Evolutionary conservation across 2,113 vertebrate species (phyloP).

Genomic region (Haemorhous mexicanus): DNA sequence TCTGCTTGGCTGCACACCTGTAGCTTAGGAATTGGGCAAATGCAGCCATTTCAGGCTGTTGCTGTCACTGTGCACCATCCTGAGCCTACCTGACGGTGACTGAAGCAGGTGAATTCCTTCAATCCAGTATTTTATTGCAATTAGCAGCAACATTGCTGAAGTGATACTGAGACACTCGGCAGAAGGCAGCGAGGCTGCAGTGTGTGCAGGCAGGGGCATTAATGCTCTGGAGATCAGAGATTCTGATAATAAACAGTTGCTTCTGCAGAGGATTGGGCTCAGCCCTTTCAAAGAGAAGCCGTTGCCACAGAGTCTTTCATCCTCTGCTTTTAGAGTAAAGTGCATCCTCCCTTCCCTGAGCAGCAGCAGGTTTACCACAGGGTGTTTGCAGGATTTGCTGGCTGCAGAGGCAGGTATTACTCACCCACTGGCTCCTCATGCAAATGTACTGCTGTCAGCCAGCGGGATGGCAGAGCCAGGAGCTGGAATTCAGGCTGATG

Average conservation of each 20-base stretch:
- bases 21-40: not conserved
- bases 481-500: not conserved
- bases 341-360: conserved; percentile 24
- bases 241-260: conserved; percentile 58
- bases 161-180: not conserved
- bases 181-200: not conserved
- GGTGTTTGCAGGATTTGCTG: not conserved
- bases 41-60: not conserved
- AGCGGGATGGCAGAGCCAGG: not conserved
- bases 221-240: conserved; percentile 42
- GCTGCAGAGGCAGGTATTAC: conserved; percentile 1
- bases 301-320: conserved; percentile 67
- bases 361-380: conserved; percentile 16
- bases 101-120: not conserved
- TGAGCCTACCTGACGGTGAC: not conserved
- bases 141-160: not conserved
- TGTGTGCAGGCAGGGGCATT: not conserved
- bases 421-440: not conserved
- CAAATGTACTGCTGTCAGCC: rapidly evolving
- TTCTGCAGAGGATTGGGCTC: conserved; percentile 63
- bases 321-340: not conserved
- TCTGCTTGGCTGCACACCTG: not conserved
- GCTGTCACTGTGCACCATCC: not conserved
- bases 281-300: conserved; percentile 58
- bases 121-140: not conserved